These are phyloP conservation scores for Girardia tigrina DNA, from an alignment of 2,888 invertebrate species.

Conservation along the genomic window DNA sequence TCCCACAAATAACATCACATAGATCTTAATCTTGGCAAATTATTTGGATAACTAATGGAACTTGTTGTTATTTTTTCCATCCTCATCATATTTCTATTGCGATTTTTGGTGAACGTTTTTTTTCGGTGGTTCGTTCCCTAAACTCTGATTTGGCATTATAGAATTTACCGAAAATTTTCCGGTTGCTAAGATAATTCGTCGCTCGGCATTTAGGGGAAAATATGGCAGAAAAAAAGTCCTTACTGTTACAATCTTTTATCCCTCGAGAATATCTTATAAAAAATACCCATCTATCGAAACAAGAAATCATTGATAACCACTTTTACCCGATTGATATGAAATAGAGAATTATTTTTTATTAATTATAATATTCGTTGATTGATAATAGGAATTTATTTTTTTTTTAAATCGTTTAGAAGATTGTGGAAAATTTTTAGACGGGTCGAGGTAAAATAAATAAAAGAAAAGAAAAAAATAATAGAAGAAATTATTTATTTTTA, in stretches of 20 bases:
- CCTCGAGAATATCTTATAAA: background rate
- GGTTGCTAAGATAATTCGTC: background rate
- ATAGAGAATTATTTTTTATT: too few species aligned
- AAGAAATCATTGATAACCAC: background rate
- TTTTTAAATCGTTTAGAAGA: too few species aligned
- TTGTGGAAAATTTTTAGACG: too few species aligned
- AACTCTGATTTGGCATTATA: background rate
- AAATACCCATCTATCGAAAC: background rate
- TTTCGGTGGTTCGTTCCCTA: background rate
- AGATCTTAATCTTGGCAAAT: background rate
- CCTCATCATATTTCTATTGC: background rate
- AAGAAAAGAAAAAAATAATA: too few species aligned
- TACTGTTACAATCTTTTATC: background rate
- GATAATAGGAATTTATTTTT: too few species aligned
- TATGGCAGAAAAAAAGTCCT: background rate
- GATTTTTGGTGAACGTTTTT: background rate
- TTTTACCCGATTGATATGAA: too few species aligned
- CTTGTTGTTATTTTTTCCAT: conserved; percentile 3
- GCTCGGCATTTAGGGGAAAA: conserved; percentile 4
- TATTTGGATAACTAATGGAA: conserved; percentile 9
- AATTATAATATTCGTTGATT: background rate
- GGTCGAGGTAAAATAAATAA: too few species aligned
- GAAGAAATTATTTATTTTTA: too few species aligned
- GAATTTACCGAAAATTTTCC: background rate
- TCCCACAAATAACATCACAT: background rate